Base-by-base conservation (phyloP, 2,797 vertebrate genomes). In the Momotus momota region DNA sequence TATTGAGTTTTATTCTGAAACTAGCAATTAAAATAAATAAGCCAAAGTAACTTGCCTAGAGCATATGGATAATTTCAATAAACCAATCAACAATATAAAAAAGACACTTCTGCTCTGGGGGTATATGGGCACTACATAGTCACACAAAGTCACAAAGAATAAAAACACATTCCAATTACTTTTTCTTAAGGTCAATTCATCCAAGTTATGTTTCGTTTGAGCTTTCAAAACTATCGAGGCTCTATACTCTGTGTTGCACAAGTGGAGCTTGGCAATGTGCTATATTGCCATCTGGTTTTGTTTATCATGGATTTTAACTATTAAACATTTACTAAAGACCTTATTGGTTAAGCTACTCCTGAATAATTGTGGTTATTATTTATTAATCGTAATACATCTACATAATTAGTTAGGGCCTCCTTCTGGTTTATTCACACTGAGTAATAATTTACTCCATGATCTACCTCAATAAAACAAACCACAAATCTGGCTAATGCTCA, bases 251-350 rank as follows among this genome's bases (percentile, higher is more conserved):
- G 31, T 38, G 45, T 65, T 69, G 57, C 14, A 71, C 57, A 90
- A 92, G 26, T 65, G 75, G 75, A 51, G 91, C 27, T 92, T 97
- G 91, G 94, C 89, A 95, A 84, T 54, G 75, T 60, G 62, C 46
- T 93, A 48, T 75, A 72, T 65, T 88, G 77, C 91, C 95, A 96
- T 96, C 95, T 97, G 96, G 65, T 88, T 96, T 93, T 96, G 79
- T 94, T 95, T 96, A 94, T 88, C 46, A 45, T 73, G 62, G 58
- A 93, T 94, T 90, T 94, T 84, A 93, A 94, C 71, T 93, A 94
- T 94, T 97, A 96, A 97, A 94, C 78, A 94, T 97, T 94, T 93
- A 96, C 96, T 95, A 88, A 94, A 97, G 80, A 84, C 78, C 74
- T 94, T 93, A 94, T 64, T 95, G 82, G 89, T 93, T 95, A 97